Conservation (phyloP, 2,113 vertebrate species). For the Sigmodon hispidus region DNA sequence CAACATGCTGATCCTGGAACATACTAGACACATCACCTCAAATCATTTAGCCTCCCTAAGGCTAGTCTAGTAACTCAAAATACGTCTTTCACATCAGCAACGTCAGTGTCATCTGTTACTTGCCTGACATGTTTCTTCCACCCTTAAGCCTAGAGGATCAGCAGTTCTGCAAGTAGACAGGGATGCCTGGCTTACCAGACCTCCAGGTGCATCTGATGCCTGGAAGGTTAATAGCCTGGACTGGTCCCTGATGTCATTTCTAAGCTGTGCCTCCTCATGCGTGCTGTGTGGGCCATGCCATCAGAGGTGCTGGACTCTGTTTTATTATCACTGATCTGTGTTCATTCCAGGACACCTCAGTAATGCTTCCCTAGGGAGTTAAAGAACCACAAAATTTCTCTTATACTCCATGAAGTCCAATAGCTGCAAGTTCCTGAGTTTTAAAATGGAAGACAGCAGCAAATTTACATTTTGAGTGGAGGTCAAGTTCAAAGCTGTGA, state of each 20-base stretch:
- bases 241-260: neutral
- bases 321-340: neutral
- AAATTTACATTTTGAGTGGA: neutral
- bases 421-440: neutral
- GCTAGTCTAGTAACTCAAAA: neutral
- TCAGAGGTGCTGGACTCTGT: neutral
- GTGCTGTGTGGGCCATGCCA: neutral
- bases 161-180: neutral
- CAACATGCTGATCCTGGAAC: rapidly evolving
- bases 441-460: neutral
- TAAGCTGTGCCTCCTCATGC: neutral
- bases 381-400: neutral
- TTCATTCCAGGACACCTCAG: neutral
- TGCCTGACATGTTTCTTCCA: neutral
- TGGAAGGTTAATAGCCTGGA: neutral
- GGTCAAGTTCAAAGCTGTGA: neutral
- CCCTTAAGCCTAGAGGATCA: neutral
- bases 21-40: neutral
- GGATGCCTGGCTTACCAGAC: neutral
- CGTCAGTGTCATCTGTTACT: neutral
- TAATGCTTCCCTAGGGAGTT: neutral
- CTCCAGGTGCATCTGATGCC: neutral
- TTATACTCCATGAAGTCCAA: neutral
- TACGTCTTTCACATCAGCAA: no score
- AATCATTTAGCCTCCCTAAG: neutral